Evolutionary conservation across 1,140 invertebrate species (phyloP), one percentile per base, ranked within the genome.

Genomic region (Calosoma granatense): DNA sequence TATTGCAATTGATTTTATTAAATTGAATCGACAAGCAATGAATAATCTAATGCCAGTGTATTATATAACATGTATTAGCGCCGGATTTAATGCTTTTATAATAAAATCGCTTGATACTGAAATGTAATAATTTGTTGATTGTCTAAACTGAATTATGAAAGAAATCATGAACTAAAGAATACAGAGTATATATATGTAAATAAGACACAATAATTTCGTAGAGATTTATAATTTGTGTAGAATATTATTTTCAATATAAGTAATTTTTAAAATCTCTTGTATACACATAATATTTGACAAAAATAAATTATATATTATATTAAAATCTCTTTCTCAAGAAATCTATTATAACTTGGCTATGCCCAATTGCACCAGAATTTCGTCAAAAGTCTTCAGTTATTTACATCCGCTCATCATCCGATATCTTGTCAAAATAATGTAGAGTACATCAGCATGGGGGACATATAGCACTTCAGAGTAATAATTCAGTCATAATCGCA

Each of bases 211-310:
- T n/a, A 47, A 47, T 6, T 11, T 47, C 41, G 41, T 47, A 47
- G 41, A 47, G 41, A 47, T 47, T 47, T 47, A 17, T 47, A 12
- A 47, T 47, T 36, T 47, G 41, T 47, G 41, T 47, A 47, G 41
- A 47, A 47, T 47, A 47, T 47, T 47, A 17, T 47, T 47, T 47
- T 6, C 15, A 47, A 47, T 47, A 47, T 12, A 17, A 12, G 17
- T 4, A 9, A 12, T 47, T 47, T 47, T 12, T 47, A 47, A 47
- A 9, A 47, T 47, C 41, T 47, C 17, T 47, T 47, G 41, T 47
- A 11, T 47, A 47, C 41, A 47, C 15, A 17, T 9, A 47, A 47
- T 47, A 47, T 47, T 11, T 47, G 41, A 47, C 41, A 47, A 47
- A 47, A 47, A 47, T 47, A 47, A 47, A 47, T 47, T 47, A 47